Evolutionary conservation across 2,113 vertebrate species (phyloP), one percentile per base, ranked within the genome.

Genomic region (Aplodontia rufa): DNA sequence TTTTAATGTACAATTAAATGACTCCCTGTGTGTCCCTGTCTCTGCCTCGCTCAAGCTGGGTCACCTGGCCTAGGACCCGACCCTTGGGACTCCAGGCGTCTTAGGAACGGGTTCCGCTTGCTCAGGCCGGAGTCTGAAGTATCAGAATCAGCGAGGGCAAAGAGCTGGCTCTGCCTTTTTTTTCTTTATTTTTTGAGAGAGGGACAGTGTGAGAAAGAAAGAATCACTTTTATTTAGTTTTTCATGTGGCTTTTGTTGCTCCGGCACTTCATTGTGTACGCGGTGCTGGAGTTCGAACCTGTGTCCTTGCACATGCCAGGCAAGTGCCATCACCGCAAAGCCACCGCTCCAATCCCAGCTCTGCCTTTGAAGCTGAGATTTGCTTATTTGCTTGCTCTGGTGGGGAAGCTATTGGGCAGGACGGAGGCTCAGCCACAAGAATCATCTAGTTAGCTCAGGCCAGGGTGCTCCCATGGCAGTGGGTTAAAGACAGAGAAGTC

Each of bases 1-100:
- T 91, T 97, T 95, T 98, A 97, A 98, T 96, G 97, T 94, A 91
- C 93, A 97, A 98, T 98, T 98, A 97, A 98, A 97, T 87, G 97
- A 97, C 96, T 93, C 78, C 69, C 78, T 76, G 40, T 30, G 79
- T 68, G 83, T 93, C 79, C 68, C 89, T 53, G 47, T 53, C 76
- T 49, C 45, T 68, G 80, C 78, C 68, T 40, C 20, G 45, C 49
- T 83, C 94, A 3, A 72, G 76, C 75, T 55, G 88, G 76, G 78
- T 90, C 2, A 4, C 60, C n/a, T 20, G 83, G 55, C 79, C 74
- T n/a, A 58, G 83, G 79, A 88, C 49, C 60, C 42, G 32, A 66
- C 62, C 16, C 82, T 68, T 45, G 68, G 93, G 89, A 42, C 37
- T 62, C 51, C 16, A 20, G 51, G 69, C 49, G 9, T 89, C 75